Base-by-base conservation (phyloP, 2,797 vertebrate species). In the Ambastaia sidthimunki region DNA sequence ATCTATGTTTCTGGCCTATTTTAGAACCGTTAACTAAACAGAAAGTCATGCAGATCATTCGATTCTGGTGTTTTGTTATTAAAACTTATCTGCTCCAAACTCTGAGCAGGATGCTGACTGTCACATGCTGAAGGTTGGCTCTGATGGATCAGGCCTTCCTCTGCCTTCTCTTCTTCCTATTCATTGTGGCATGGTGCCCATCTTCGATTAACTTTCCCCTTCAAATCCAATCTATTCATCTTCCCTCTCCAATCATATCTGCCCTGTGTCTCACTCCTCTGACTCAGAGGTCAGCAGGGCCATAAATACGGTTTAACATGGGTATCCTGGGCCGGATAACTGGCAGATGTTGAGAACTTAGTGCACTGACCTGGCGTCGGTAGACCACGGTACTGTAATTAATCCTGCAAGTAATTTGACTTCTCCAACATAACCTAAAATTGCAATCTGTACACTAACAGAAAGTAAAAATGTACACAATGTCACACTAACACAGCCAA, bases 141-240 rank as follows among this genome's bases (percentile, higher is more conserved):
- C 15, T 72, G 71, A 85, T 82, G 75, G 80, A 82, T 84, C 59
- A 80, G 80, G 54, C 67, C 12, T 41, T n/a, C 75, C 76, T 21
- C 31, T 59, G 28, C 16, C 10, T 11, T 25, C 31, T n/a, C 50
- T 7, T 60, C 16, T 63, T 37, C 62, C 62, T 34, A 28, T 41
- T 63, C 34, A 28, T 62, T 12, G 4, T 80, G 60, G 63, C 47
- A 75, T 80, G 15, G 13, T 11, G 9, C 78, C 70, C 65, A 48
- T 47, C 34, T 71, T 67, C 4, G 3, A 76, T 70, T 59, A 73
- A 31, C 55, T 71, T 47, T 52, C 52, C 69, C 31, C 50, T 72
- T 47, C 13, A 54, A 37, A 23, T 28, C 16, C 34, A 25, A 62
- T 41, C 3, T 25, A 47, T 78, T 41, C 63, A 65, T 54, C 65